Evolutionary conservation across 37 sponge, comb jelly and placozoan species (phyloP).

Genomic region (Mnemiopsis leidyi): DNA sequence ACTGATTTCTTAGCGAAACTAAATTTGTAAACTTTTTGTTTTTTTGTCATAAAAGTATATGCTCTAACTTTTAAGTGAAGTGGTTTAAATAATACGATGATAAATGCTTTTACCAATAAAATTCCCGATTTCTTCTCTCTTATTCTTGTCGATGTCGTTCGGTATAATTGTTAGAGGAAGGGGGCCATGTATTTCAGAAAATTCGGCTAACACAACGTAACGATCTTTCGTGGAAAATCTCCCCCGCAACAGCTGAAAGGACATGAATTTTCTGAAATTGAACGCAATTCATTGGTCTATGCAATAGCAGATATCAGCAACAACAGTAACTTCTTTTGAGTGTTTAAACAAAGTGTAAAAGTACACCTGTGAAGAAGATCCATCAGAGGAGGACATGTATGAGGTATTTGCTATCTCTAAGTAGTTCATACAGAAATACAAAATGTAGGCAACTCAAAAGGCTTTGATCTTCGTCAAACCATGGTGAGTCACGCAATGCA

Average conservation of each 20-base stretch:
- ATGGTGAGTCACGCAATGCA: too few species aligned
- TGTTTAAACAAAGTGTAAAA: too few species aligned
- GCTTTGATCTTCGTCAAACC: too few species aligned
- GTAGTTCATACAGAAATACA: too few species aligned
- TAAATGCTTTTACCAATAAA: neutral
- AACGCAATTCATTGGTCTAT: too few species aligned
- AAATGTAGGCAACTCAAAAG: too few species aligned
- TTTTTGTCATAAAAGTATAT: neutral
- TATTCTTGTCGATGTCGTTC: neutral
- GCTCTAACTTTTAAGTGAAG: neutral
- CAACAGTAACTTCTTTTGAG: too few species aligned
- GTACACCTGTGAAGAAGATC: neutral
- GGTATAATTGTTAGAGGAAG: slow-evolving; percentile 2
- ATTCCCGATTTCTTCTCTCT: neutral
- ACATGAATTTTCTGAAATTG: too few species aligned
- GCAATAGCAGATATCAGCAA: too few species aligned
- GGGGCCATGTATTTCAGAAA: neutral
- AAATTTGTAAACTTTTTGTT: neutral
- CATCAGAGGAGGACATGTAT: neutral
- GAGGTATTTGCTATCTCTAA: neutral
- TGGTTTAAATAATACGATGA: too few species aligned
- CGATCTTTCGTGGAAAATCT: neutral
- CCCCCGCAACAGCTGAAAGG: neutral
- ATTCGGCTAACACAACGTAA: slow-evolving; percentile 7
- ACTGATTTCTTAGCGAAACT: too few species aligned